Percentiles rank a stretch among this genome's conserved stretches.
phyloP scores from a whole-genome alignment of 2,797 vertebrate species.

The Acanthurus lineatus region DNA sequence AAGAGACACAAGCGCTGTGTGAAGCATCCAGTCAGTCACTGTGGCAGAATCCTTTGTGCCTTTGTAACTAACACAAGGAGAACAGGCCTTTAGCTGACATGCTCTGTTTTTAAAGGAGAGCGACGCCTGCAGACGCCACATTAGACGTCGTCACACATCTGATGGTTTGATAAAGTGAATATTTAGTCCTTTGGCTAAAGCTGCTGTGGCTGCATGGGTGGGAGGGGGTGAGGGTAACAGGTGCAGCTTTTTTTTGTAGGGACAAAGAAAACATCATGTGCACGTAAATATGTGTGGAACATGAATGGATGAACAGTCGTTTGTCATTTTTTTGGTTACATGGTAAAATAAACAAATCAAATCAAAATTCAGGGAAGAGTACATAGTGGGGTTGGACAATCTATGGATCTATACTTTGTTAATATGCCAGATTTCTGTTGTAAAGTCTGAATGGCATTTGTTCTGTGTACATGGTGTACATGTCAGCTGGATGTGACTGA shows the following conservation, averaged over 20 bases:
- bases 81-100: slow-evolving; percentile 57
- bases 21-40: slow-evolving; percentile 70
- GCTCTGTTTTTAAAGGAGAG: slow-evolving; percentile 54
- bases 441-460: neutral
- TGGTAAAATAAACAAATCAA: neutral
- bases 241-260: slow-evolving; percentile 6
- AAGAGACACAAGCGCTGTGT: slow-evolving; percentile 51
- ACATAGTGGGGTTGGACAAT: too few relatives aligned
- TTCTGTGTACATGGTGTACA: neutral
- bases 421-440: neutral
- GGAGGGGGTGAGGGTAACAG: slow-evolving; percentile 25
- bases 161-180: slow-evolving; percentile 30
- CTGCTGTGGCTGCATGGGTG: neutral
- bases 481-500: slow-evolving; percentile 6
- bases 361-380: neutral
- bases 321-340: slow-evolving; percentile 25
- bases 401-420: slow-evolving; percentile 17
- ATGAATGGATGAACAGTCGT: slow-evolving; percentile 6
- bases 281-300: neutral
- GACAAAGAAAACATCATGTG: slow-evolving; percentile 41
- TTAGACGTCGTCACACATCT: slow-evolving; percentile 21
- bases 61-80: slow-evolving; percentile 65
- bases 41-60: slow-evolving; percentile 72
- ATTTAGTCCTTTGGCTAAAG: slow-evolving; percentile 10
- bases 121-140: slow-evolving; percentile 42